Evolutionary conservation across 2,888 invertebrate genomes (phyloP).

Genomic region (Acleris cristana): DNA sequence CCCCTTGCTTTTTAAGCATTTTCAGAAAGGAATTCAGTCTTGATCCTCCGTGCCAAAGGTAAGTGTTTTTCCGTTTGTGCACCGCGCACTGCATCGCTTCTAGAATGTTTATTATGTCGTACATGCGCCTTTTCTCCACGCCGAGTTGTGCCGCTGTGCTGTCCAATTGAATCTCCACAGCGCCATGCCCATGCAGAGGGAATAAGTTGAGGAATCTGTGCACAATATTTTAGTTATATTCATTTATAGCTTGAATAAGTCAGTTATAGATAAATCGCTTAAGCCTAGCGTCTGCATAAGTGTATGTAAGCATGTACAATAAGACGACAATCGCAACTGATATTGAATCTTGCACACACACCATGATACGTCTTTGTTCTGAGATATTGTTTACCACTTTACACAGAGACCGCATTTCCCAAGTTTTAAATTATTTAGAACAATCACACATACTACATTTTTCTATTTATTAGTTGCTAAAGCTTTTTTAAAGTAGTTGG

Average conservation of each 20-base stretch:
- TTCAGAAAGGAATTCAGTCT: slow-evolving; percentile 84
- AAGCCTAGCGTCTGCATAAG: neutral
- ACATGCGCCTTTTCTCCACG: slow-evolving; percentile 88
- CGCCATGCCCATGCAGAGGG: slow-evolving; percentile 77
- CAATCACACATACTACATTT: too few species aligned
- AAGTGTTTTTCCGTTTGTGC: slow-evolving; percentile 86
- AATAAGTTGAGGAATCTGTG: slow-evolving; percentile 83
- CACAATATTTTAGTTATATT: slow-evolving; percentile 32
- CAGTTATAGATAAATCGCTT: neutral
- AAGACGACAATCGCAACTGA: too few species aligned
- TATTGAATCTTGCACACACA: too few species aligned
- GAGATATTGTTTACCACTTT: too few species aligned
- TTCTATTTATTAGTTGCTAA: too few species aligned
- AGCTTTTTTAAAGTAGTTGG: too few species aligned
- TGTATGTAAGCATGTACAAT: too few species aligned
- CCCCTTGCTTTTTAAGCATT: slow-evolving; percentile 85
- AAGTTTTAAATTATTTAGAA: too few species aligned
- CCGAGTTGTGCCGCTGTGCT: slow-evolving; percentile 85
- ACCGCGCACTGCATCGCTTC: slow-evolving; percentile 89
- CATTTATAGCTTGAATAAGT: too few species aligned
- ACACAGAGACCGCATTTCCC: too few species aligned
- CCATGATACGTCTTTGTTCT: too few species aligned
- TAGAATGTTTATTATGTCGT: slow-evolving; percentile 89
- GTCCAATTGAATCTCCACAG: slow-evolving; percentile 85
- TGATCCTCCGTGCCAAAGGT: slow-evolving; percentile 88